Percentiles rank a stretch among this genome's conserved stretches.
These are phyloP conservation scores for Cyprinodon variegatus DNA, from an alignment of 2,113 vertebrate genomes.

Conservation along the genomic window DNA sequence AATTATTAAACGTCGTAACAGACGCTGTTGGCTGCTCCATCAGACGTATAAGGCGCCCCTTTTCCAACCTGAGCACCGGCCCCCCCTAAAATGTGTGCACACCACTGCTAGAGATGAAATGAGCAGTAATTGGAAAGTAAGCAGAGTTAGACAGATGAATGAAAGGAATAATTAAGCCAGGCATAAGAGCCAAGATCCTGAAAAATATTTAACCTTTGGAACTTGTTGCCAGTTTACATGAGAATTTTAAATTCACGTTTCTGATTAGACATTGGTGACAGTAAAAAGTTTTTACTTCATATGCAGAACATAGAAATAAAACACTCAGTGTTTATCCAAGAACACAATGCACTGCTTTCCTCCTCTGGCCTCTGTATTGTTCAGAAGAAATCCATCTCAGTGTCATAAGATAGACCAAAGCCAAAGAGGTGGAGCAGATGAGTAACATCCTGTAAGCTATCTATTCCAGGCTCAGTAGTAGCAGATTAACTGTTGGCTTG, in stretches of 20 bases:
- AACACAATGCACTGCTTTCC: not conserved
- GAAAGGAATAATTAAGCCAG: too few relatives aligned
- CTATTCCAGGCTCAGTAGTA: conserved; percentile 69
- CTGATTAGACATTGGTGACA: not conserved
- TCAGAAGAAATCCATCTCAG: not conserved
- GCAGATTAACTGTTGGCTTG: conserved; percentile 72
- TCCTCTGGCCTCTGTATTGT: not conserved
- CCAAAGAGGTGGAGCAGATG: conserved; percentile 32
- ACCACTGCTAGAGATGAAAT: too few relatives aligned
- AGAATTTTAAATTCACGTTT: not conserved
- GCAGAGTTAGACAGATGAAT: too few relatives aligned
- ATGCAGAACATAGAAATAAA: not conserved
- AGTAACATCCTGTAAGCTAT: conserved; percentile 54
- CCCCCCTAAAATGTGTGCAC: too few relatives aligned
- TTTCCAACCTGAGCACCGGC: too few relatives aligned
- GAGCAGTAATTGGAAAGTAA: too few relatives aligned
- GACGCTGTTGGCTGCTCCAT: too few relatives aligned
- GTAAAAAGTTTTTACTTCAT: too few relatives aligned
- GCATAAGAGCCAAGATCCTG: too few relatives aligned
- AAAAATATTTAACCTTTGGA: too few relatives aligned
- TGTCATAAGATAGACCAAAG: not conserved
- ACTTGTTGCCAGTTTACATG: not conserved
- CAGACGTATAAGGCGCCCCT: too few relatives aligned
- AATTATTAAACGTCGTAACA: too few relatives aligned
- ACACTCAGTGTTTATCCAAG: not conserved